These are phyloP conservation scores for Neopelma chrysocephalum DNA, from an alignment of 2,797 vertebrate genomes.

Conservation along the genomic window DNA sequence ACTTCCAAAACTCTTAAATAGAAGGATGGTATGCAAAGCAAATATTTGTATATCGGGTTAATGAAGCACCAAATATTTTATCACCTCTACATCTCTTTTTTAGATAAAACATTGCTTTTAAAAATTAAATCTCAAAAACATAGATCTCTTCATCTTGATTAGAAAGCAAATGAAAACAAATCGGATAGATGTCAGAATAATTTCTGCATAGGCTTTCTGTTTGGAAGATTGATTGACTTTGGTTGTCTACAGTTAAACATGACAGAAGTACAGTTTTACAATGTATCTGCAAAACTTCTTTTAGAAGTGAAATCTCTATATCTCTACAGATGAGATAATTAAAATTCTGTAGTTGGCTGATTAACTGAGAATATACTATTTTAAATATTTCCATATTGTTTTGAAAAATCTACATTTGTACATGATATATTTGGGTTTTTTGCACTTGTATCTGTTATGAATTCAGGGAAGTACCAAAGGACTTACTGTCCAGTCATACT, in stretches of 20 bases:
- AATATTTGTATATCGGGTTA: neutral
- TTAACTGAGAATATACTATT: conserved; percentile 28
- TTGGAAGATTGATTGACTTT: conserved; percentile 12
- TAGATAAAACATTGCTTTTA: neutral
- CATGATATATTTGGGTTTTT: conserved; percentile 35
- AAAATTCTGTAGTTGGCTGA: conserved; percentile 37
- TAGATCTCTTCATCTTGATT: neutral
- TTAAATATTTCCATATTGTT: conserved; percentile 53
- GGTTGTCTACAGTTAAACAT: neutral
- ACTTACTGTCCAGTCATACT: conserved; percentile 17
- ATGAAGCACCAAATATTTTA: conserved; percentile 12
- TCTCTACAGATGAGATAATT: conserved; percentile 45
- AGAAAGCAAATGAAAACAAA: neutral
- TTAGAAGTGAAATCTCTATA: conserved; percentile 34
- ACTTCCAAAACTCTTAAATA: conserved; percentile 2
- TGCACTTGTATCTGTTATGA: conserved; percentile 37
- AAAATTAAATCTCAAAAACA: neutral
- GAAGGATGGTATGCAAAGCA: neutral
- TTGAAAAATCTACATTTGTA: conserved; percentile 23
- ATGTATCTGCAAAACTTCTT: neutral
- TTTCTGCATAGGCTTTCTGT: neutral
- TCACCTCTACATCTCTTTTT: neutral
- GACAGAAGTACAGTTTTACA: neutral
- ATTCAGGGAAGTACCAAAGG: conserved; percentile 47
- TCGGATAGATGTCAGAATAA: neutral